Percentiles rank a stretch among this genome's conserved stretches.
Evolutionary conservation across 1,140 invertebrate genomes (phyloP).

Genomic region (Zaprionus kolodkinae): DNA sequence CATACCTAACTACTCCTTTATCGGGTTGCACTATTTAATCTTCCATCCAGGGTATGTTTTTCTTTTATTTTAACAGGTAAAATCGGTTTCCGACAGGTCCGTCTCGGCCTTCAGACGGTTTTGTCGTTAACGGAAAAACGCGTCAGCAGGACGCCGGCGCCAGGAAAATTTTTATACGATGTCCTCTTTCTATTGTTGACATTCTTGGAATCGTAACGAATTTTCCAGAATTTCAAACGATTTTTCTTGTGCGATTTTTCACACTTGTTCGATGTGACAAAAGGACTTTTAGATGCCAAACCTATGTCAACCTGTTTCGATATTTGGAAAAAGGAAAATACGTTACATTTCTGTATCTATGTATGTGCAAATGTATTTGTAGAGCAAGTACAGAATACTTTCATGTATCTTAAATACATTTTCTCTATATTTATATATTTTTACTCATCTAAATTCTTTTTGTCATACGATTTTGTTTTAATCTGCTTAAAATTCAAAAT

Average conservation of each 20-base stretch:
- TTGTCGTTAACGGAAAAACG: constrained; percentile 51
- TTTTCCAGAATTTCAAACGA: constrained; percentile 44
- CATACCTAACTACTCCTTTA: constrained; percentile 14
- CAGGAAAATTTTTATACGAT: constrained; percentile 50
- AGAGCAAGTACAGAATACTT: neutral
- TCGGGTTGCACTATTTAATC: constrained; percentile 27
- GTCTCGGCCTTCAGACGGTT: constrained; percentile 31
- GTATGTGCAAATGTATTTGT: neutral
- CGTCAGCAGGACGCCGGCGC: constrained; percentile 74
- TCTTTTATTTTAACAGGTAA: constrained; percentile 53
- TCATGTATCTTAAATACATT: too few relatives aligned
- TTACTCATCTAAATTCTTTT: neutral
- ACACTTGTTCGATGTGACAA: constrained; percentile 58
- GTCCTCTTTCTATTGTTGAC: constrained; percentile 54
- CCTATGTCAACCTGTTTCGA: constrained; percentile 20
- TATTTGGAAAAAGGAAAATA: neutral
- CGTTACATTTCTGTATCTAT: neutral
- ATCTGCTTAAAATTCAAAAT: neutral
- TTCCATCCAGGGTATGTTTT: constrained; percentile 2
- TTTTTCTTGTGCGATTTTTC: constrained; percentile 66
- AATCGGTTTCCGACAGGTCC: constrained; percentile 48
- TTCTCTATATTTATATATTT: neutral
- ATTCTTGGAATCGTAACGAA: constrained; percentile 56
- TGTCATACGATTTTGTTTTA: neutral
- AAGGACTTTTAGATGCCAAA: neutral